A percentile compares a stretch with the other conserved stretches of the same genome.
Conservation (phyloP, 2,113 vertebrate genomes). For the Sinocyclocheilus rhinocerous region DNA sequence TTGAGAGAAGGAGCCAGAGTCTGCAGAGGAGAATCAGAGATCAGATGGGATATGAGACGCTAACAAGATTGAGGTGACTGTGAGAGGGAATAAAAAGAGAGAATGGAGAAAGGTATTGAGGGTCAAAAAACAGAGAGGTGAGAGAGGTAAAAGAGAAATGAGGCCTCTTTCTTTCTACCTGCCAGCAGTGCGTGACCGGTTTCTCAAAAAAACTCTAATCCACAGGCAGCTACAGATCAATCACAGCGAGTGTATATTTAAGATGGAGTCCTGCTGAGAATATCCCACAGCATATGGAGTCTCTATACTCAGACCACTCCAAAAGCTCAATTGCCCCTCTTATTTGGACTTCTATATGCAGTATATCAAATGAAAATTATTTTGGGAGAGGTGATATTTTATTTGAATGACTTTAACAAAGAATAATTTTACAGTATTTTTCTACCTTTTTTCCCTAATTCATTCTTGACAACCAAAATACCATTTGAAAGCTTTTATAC, state of each 20-base stretch:
- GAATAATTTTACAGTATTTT: background rate
- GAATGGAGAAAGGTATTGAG: background rate
- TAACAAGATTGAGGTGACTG: background rate
- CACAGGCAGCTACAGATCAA: conserved; percentile 52
- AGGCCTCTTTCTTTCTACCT: conserved; percentile 20
- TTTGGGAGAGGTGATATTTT: background rate
- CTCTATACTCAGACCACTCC: conserved; percentile 8
- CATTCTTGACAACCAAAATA: background rate
- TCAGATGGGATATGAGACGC: background rate
- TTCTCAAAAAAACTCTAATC: conserved; percentile 53
- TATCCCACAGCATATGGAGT: conserved; percentile 1
- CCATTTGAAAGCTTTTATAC: background rate
- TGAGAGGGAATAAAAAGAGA: background rate
- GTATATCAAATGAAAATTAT: background rate
- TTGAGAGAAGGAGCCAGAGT: background rate
- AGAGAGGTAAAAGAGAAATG: background rate
- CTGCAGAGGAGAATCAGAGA: background rate
- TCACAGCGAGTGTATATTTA: conserved; percentile 57
- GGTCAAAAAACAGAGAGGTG: conserved; percentile 10
- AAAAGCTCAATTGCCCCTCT: background rate
- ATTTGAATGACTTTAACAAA: background rate
- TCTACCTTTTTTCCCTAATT: no score
- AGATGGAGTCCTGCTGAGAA: conserved; percentile 24
- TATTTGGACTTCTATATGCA: background rate
- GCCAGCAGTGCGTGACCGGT: conserved; percentile 34